Evolutionary conservation across 1,140 invertebrate genomes (phyloP).

Genomic region (Drosophila bocqueti): DNA sequence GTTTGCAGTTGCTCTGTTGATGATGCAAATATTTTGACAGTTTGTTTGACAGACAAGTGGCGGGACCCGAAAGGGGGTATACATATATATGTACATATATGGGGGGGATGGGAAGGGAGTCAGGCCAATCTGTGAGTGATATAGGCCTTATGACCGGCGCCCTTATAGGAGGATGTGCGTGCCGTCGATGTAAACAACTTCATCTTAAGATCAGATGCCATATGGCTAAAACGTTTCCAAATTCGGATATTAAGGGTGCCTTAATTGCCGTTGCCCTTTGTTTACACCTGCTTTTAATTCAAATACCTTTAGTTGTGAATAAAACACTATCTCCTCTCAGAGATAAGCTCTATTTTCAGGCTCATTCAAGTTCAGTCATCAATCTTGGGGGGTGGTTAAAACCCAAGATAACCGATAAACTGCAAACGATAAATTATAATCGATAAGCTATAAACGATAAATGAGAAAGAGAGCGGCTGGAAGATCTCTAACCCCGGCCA

Average conservation of each 20-base stretch:
- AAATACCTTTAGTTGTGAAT: neutral
- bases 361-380: conserved; percentile 24
- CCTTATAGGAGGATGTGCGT: conserved; percentile 3
- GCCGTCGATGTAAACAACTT: conserved; percentile 23
- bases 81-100: neutral
- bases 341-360: neutral
- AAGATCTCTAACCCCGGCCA: conserved; percentile 5
- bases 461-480: neutral
- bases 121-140: conserved; percentile 24
- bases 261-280: neutral
- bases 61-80: neutral
- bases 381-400: neutral
- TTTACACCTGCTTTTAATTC: neutral
- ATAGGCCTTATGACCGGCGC: neutral
- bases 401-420: conserved; percentile 19
- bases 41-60: conserved; percentile 51
- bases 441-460: conserved; percentile 4
- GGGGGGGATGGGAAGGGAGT: neutral
- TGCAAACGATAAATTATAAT: neutral
- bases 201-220: conserved; percentile 7
- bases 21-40: conserved; percentile 80
- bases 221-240: neutral
- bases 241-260: neutral
- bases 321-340: neutral
- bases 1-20: conserved; percentile 51